Evolutionary conservation across 1,140 invertebrate species (phyloP), one percentile per base, ranked within the genome.

Genomic region (Palaemon carinicauda): DNA sequence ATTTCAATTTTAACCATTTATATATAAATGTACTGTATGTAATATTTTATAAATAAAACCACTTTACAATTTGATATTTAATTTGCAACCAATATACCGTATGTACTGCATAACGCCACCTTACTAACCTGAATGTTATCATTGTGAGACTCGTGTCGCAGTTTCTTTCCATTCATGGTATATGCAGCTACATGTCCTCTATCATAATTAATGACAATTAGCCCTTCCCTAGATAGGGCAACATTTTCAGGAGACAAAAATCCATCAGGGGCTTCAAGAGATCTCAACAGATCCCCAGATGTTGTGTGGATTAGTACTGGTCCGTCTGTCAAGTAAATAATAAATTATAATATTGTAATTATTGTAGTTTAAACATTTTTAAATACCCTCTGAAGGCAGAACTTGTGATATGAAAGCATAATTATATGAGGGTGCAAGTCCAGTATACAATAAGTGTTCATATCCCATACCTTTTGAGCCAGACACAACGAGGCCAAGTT

Each of bases 221-320:
- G 95, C n/a, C 98, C 98, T 93, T 99, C 98, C 19, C 98, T 93
- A 12, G 96, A 98, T 94, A 99, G 95, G 9, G 88, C 95, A 86
- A 98, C 96, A 91, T 97, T 95, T 91, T 97, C 95, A 1, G 98
- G 97, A n/a, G 95, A 95, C n/a, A 93, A 92, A 90, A 96, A 96
- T 52, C 95, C 94, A 87, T 93, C 92, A 0, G 96, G 96, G 19
- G 96, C 93, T 89, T 98, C 97, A 56, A 98, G 91, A 1, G 97
- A 98, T 79, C 98, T 94, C 50, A 99, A 92, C n/a, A 99, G 92
- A 92, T 99, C 98, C 33, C 98, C 98, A 92, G 97, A 97, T n/a
- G 98, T 98, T 60, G 98, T 99, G 92, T 99, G 98, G 33, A 99
- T 97, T 41, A 99, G 93, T 75, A 98, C 96, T 9, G 97, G 97